Evolutionary conservation across 2,113 vertebrate genomes (phyloP).

Genomic region (Chrysochloris asiatica): DNA sequence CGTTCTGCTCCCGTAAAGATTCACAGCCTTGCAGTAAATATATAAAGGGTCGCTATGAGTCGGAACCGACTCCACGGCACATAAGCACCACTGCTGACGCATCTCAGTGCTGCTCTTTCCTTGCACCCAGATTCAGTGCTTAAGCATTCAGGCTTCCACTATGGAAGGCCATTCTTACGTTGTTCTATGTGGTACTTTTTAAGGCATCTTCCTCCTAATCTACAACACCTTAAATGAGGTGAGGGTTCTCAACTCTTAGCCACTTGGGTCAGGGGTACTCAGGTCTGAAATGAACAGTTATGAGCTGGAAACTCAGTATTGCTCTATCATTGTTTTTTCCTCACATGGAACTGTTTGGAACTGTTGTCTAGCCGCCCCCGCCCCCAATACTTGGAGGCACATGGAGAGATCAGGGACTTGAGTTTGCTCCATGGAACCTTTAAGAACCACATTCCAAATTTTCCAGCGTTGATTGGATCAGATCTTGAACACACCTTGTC

Average conservation of each 20-base stretch:
- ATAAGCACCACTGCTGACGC: too few relatives aligned
- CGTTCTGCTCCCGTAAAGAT: too few relatives aligned
- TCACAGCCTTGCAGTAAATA: too few relatives aligned
- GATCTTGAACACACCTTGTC: conserved; percentile 33
- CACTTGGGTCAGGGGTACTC: neutral
- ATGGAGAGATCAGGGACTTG: neutral
- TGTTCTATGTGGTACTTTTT: neutral
- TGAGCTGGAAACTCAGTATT: conserved; percentile 15
- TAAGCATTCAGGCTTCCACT: neutral
- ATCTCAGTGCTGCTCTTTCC: too few relatives aligned
- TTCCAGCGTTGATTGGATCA: too few relatives aligned
- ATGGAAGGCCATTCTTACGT: neutral
- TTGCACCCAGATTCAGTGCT: accelerated
- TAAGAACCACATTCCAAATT: too few relatives aligned
- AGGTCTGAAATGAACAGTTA: neutral
- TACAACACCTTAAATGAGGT: neutral
- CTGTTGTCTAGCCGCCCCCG: too few relatives aligned
- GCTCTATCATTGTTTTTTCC: neutral
- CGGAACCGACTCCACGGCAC: too few relatives aligned
- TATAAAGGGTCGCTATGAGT: too few relatives aligned
- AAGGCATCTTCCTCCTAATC: neutral
- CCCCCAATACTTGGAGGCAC: neutral
- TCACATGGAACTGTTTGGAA: neutral
- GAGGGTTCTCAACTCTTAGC: neutral
- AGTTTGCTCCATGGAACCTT: too few relatives aligned